A percentile compares a stretch with the other conserved stretches of the same genome.
phyloP scores from a whole-genome alignment of 2,797 vertebrate species.

The Sitta carolinensis region DNA sequence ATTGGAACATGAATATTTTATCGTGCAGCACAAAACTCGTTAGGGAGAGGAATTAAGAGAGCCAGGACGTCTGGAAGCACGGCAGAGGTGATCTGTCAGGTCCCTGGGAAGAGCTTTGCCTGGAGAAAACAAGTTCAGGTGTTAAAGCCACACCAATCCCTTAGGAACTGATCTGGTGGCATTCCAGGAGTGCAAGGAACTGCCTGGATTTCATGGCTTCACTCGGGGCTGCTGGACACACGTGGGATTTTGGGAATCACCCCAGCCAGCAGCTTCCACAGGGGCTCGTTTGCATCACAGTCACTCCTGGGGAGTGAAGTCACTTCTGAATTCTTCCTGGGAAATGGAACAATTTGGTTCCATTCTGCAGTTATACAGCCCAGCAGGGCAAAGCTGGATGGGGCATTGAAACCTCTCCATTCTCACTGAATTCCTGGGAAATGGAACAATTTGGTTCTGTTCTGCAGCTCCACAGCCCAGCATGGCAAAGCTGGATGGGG shows the following conservation, averaged over 20 bases:
- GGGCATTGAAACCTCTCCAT: background rate
- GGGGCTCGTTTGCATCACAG: background rate
- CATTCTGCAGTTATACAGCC: fast-evolving
- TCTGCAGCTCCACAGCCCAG: too few species aligned
- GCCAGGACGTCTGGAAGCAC: constrained; percentile 50
- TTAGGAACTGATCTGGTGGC: background rate
- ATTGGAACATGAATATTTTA: constrained; percentile 83
- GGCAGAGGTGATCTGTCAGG: constrained; percentile 70
- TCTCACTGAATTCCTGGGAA: background rate
- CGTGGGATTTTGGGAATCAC: background rate
- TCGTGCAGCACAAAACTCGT: constrained; percentile 75
- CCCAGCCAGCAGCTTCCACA: background rate
- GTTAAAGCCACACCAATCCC: constrained; percentile 41
- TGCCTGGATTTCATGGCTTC: background rate
- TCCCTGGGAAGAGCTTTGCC: constrained; percentile 54
- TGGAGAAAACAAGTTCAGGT: constrained; percentile 47
- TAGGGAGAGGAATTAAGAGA: constrained; percentile 76
- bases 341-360: background rate
- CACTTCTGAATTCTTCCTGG: background rate
- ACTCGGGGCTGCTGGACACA: background rate
- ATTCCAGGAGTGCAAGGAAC: background rate
- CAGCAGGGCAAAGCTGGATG: fast-evolving
- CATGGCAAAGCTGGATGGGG: too few species aligned
- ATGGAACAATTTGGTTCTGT: too few species aligned
- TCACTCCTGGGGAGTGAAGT: background rate